Evolutionary conservation across 1,140 invertebrate species (phyloP), one percentile per base, ranked within the genome.

Genomic region (Tetragnatha versicolor): DNA sequence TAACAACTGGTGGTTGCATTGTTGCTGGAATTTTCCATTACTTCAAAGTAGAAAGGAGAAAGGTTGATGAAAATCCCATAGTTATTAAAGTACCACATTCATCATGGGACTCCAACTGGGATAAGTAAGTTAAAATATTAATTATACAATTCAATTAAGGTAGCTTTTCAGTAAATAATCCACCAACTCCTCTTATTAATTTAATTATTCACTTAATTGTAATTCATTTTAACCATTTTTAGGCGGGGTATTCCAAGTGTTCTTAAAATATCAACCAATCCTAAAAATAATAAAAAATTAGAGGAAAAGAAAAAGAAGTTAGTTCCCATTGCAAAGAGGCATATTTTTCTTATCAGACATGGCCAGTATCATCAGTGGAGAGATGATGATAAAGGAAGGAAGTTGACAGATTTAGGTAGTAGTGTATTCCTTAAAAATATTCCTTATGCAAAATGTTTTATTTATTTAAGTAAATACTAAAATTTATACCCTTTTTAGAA

Each of bases 311-410:
- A 82, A 27, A 60, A 79, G 4, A 81, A 83, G 37, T 82, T 87
- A 3, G 92, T 88, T 80, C 86, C 94, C 2, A 95, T 89, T 84
- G 92, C 92, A 4, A 89, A 90, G 0, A 87, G 97, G 42, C 93
- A 98, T 85, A 85, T 99, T 33, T 89, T 99, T 81, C 88, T 99
- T 5, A 93, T 99, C 80, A 89, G 97, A 37, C 97, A 99, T 87
- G 97, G 97, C 0, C 97, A 99, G 84, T 99, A 98, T 84, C 90
- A 95, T 81, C 83, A 91, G 22, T 86, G 89, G 33, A 94, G 92
- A 1, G 85, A 87, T 47, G 89, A 86, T n/a, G 95, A 97, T 85
- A 86, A 88, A 22, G 91, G 94, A 29, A 89, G 92, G 83, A 87
- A 87, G 58, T 88, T 98, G 2, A 98, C 96, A 6, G 87, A 90